Conservation (phyloP, 2,113 vertebrate species). For the Ariopsis seemanni region DNA sequence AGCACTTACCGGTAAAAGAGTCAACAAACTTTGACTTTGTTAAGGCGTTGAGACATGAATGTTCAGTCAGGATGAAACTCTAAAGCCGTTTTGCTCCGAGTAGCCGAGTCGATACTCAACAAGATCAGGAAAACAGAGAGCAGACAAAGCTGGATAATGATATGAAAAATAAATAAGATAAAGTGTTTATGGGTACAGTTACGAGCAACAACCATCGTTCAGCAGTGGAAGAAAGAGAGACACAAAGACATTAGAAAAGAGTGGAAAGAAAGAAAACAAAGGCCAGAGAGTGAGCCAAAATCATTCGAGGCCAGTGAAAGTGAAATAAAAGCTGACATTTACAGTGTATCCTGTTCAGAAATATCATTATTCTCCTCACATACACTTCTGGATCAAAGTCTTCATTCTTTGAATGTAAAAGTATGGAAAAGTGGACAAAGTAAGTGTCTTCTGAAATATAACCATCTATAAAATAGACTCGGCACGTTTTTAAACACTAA, state of each 20-base stretch:
- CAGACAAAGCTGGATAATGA: not conserved
- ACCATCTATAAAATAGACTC: not conserved
- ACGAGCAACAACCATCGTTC: not conserved
- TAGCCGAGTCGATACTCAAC: not conserved
- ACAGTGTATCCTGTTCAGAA: not conserved
- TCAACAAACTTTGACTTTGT: not conserved
- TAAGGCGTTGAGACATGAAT: too few species aligned
- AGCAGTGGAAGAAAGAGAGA: not conserved
- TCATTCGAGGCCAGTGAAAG: not conserved
- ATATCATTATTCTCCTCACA: not conserved
- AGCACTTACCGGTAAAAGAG: not conserved
- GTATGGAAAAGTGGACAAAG: not conserved
- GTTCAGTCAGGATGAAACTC: not conserved
- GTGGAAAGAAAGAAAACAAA: not conserved
- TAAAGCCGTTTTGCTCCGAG: not conserved
- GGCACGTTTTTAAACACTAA: not conserved
- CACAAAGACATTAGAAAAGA: not conserved
- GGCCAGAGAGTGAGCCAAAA: not conserved
- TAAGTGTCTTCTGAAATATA: not conserved
- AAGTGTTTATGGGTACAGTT: not conserved
- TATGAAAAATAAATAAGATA: slow-evolving; percentile 8
- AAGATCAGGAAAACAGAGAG: not conserved
- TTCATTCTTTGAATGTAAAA: not conserved
- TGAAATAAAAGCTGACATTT: not conserved
- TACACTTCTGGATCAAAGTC: not conserved